Evolutionary conservation across 2,113 vertebrate genomes (phyloP), one percentile per base, ranked within the genome.

Genomic region (Cairina moschata): DNA sequence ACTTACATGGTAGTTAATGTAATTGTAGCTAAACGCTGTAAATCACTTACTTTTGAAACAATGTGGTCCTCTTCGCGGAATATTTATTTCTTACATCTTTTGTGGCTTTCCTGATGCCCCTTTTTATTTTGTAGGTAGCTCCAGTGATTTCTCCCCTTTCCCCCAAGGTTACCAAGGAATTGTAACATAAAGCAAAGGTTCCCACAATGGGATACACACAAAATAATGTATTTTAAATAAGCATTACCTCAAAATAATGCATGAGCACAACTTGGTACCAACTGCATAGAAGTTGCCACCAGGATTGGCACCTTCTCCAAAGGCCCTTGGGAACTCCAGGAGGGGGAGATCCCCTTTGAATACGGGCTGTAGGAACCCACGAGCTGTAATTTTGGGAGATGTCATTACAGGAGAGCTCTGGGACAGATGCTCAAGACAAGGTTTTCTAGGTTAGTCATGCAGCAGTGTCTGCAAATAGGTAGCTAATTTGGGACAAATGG

Each of bases 11-110:
- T 68, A 83, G 86, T 94, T 92, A 72, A 83, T 74, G 62, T 94
- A 96, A 96, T 91, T 91, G 96, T 91, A 78, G 89, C 84, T 94
- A 90, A 95, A 83, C 71, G 65, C 76, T 86, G 71, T 50, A 93
- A 95, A 86, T 87, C 76, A 73, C 91, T 95, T 73, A 18, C 80
- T 95, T 96, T 79, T 54, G 73, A 85, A 79, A 69, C 58, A 66
- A 3, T 29, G 62, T 55, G 38, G 42, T 95, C n/a, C 6, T 76
- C 80, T 60, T 48, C 2, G 0, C 69, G 71, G 38, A 44, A 26
- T 58, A 82, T 54, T 82, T 75, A 5, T 84, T 13, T 46, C 60
- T 59, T 26, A 2, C 4, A 8, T 23, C 28, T 72, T 68, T 68
- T 40, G 12, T 67, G 69, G 62, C 34, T 66, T 86, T 67, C 46